phyloP scores from a whole-genome alignment of 2,888 invertebrate species.

The Coelinius sp. region DNA sequence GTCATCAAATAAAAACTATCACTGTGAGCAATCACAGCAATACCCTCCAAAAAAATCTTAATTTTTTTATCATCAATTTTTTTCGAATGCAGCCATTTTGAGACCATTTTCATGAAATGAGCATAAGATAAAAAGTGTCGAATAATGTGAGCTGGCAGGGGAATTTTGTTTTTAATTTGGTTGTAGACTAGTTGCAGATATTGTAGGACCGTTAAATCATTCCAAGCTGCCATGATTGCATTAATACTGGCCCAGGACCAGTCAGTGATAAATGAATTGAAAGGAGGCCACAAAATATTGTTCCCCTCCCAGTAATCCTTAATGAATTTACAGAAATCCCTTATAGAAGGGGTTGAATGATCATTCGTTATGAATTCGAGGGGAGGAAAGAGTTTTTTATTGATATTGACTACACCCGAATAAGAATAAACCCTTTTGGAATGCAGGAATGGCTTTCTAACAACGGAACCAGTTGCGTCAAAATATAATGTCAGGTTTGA shows the following conservation, averaged over 20 bases:
- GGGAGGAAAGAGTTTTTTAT: conserved; percentile 26
- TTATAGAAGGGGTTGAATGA: conserved; percentile 22
- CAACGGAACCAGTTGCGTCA: conserved; percentile 16
- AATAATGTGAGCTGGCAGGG: neutral
- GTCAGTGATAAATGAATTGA: conserved; percentile 29
- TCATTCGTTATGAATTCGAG: conserved; percentile 34
- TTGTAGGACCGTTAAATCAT: conserved; percentile 28
- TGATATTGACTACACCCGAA: conserved; percentile 16
- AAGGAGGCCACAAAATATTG: conserved; percentile 30
- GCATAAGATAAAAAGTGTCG: neutral
- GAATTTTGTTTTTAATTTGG: neutral
- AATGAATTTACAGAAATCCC: conserved; percentile 21
- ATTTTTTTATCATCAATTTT: neutral
- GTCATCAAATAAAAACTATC: neutral
- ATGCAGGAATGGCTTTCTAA: conserved; percentile 16
- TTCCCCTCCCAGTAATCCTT: conserved; percentile 14
- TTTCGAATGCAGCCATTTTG: neutral
- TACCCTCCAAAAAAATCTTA: neutral
- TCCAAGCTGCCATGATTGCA: conserved; percentile 29
- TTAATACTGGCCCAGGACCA: conserved; percentile 41
- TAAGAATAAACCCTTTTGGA: conserved; percentile 31
- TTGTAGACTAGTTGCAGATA: conserved; percentile 28
- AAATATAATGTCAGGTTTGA: neutral
- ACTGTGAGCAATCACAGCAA: neutral
- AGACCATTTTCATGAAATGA: conserved; percentile 10